Percentiles rank a stretch among this genome's conserved stretches.
Conservation (phyloP, 2,888 invertebrate genomes). For the Ganaspis brasiliensis region DNA sequence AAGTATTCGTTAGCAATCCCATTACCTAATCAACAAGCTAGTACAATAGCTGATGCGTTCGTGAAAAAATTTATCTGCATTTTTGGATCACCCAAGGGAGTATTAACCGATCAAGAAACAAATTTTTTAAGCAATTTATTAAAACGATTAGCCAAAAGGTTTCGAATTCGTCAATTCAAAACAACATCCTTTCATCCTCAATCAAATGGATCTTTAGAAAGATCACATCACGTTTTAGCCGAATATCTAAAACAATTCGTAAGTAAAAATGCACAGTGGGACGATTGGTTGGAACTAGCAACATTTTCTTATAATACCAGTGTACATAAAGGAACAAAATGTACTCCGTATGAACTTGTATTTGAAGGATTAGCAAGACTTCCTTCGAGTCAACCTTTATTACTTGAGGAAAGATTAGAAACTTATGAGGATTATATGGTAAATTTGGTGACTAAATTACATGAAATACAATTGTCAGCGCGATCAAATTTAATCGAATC, state of each 20-base stretch:
- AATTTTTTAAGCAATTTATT: no score
- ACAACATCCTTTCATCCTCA: slow-evolving; percentile 29
- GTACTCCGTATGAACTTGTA: slow-evolving; percentile 56
- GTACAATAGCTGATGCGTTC: not conserved
- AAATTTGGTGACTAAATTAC: slow-evolving; percentile 45
- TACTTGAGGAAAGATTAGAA: slow-evolving; percentile 46
- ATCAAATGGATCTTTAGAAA: slow-evolving; percentile 58
- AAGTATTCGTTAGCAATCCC: no score
- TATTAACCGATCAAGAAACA: no score
- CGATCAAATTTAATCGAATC: slow-evolving; percentile 49
- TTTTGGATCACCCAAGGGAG: no score
- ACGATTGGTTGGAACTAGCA: slow-evolving; percentile 56
- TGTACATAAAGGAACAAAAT: slow-evolving; percentile 52
- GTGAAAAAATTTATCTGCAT: not conserved
- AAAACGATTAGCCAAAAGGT: no score
- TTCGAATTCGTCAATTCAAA: slow-evolving; percentile 48
- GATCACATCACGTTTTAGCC: slow-evolving; percentile 54
- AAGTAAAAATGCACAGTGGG: slow-evolving; percentile 52
- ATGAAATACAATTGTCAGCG: slow-evolving; percentile 44
- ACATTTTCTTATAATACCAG: slow-evolving; percentile 56
- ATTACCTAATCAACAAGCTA: slow-evolving; percentile 41
- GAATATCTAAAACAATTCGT: slow-evolving; percentile 60
- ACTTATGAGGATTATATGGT: slow-evolving; percentile 49
- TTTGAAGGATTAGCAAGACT: slow-evolving; percentile 51
- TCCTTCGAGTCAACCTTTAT: not conserved